Evolutionary conservation across 1,140 invertebrate genomes (phyloP), one percentile per base, ranked within the genome.

Genomic region (Heliothis virescens): DNA sequence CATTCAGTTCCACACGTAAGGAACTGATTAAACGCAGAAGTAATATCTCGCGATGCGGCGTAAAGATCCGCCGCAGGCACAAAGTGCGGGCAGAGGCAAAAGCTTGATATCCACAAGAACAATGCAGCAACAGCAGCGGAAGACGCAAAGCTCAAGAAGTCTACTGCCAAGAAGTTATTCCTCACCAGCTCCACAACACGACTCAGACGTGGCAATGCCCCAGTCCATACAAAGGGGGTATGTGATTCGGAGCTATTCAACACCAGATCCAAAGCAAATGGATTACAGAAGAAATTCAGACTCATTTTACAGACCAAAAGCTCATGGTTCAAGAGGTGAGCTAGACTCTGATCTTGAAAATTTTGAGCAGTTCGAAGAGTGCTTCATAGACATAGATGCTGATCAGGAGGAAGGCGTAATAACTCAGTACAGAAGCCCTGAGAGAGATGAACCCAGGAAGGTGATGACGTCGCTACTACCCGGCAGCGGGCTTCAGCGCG

Each of bases 331-430:
- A 2, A 89, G 87, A 83, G 88, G 84, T 41, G 93, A 94, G 80
- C 62, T 93, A 16, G 93, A 94, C 67, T 93, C 92, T n/a, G 93
- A 94, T 86, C 85, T 91, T 11, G 93, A 94, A 16, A 91, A 90
- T 67, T 93, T 90, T 79, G 92, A 94, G 78, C 89, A 91, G 71
- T 92, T 94, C 76, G 92, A 94, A 63, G 93, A 94, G 63, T 86
- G 87, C n/a, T 90, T 94, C 26, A 82, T 94, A 15, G 92, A 94
- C 80, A 93, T 94, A 29, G 93, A 94, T 72, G 90, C 92, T 15
- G 93, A 94, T 71, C 83, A 87, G 16, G 91, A 93, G 34, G 89
- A 92, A 12, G 74, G 83, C 12, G 59, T 85, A 9, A 87, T 90
- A 12, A 86, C 85, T 12, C 83, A 86, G 41, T 92, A 88, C 60